phyloP scores from a whole-genome alignment of 1,140 invertebrate species.

The Steinernema feltiae region DNA sequence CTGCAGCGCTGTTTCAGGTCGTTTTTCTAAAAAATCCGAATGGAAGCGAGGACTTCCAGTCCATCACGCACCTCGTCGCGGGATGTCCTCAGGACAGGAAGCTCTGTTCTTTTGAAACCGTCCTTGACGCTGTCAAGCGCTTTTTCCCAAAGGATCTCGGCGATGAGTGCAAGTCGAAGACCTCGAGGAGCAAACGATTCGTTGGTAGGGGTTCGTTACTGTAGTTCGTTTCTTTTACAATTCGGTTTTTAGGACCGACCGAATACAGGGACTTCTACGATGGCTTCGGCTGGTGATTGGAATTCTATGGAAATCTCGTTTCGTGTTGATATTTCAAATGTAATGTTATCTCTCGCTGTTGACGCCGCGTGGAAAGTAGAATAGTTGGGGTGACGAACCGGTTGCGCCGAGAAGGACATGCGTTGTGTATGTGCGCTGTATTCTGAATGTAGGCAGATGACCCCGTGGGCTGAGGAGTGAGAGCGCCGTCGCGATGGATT shows the following conservation, averaged over 20 bases:
- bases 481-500: background rate
- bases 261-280: background rate
- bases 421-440: conserved; percentile 7
- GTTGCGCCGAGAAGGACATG: conserved; percentile 10
- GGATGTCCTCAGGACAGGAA: background rate
- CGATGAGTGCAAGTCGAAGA: background rate
- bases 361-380: conserved; percentile 1
- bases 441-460: conserved; percentile 14
- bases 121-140: background rate
- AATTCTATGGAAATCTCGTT: background rate
- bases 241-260: background rate
- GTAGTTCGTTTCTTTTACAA: no score
- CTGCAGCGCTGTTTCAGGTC: background rate
- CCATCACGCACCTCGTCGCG: background rate
- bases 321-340: background rate
- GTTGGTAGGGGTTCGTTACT: background rate
- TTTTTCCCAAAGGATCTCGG: background rate
- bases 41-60: background rate
- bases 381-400: background rate
- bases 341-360: conserved; percentile 7
- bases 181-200: no score
- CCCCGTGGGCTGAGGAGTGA: conserved; percentile 4
- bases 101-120: background rate
- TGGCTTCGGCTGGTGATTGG: background rate
- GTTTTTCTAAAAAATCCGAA: background rate